Base-by-base conservation (phyloP, 2,888 invertebrate species). In the Lochmaea capreae region DNA sequence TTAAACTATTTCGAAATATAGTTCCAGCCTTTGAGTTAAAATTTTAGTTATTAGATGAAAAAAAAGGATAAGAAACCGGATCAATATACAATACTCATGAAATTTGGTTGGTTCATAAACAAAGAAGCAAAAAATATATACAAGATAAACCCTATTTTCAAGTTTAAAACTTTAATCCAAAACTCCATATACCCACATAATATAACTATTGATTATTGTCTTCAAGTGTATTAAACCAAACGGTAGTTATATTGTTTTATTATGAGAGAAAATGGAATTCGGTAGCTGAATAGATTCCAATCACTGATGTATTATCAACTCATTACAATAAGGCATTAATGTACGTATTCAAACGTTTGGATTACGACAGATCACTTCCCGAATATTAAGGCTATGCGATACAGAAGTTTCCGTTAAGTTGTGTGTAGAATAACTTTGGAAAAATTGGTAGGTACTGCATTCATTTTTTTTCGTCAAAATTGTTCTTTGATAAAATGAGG, bases 321-420 rank as follows among this genome's bases (percentile, higher is more conserved):
- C 46, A 18, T 9, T 61, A 52, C 61, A 69, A 61, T 62, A 69
- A 69, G 61, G 69, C 61, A 69, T 49, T 69, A 62, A 49, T 61
- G 46, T 59, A 58, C 59, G 59, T 58, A 68, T 68, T 68, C 46
- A 59, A 58, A 69, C 42, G 61, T 62, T 14, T 69, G 69, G 62
- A 69, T 69, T 69, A 69, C 61, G 52, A 46, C 33, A 33, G 69
- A 69, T 69, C 62, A 69, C 69, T 69, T 69, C 69, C 69, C 33
- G 16, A 14, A 16, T 22, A 58, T 18, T 22, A 58, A 58, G 58
- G 11, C 1, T 49, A 49, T 49, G 49, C 14, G 14, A 49, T 14
- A 49, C 12, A 49, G 49, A 14, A 49, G 49, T 49, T 49, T 49
- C 49, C 49, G 14, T 33, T 33, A 5, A 4, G n/a, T n/a, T n/a